A percentile compares a stretch with the other conserved stretches of the same genome.
phyloP scores from a whole-genome alignment of 2,888 invertebrate species.

The Marronus borbonicus region DNA sequence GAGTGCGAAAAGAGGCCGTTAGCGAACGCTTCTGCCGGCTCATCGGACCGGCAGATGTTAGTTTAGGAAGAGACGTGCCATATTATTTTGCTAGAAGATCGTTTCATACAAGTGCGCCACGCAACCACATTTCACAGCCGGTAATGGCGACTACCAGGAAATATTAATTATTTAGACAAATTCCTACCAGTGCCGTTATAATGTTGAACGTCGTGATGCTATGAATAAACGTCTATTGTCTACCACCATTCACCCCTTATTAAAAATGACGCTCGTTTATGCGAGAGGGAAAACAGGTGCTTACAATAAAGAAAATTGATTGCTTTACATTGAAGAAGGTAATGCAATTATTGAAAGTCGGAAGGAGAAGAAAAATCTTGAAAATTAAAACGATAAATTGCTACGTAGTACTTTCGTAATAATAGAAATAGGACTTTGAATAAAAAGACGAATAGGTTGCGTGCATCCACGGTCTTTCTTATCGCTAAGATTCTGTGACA shows the following conservation, averaged over 20 bases:
- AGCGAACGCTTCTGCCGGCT: constrained; percentile 36
- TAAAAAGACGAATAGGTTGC: too few species aligned
- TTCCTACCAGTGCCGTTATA: constrained; percentile 22
- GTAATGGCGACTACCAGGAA: constrained; percentile 56
- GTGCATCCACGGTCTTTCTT: too few species aligned
- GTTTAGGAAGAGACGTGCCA: constrained; percentile 58
- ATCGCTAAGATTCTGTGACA: too few species aligned
- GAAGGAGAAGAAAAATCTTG: neutral
- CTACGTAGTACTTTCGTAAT: too few species aligned
- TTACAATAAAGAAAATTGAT: constrained; percentile 11
- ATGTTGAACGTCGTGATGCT: constrained; percentile 1
- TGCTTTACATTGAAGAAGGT: neutral
- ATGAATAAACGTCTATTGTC: constrained; percentile 15
- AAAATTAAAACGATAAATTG: neutral
- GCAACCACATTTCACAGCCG: constrained; percentile 58
- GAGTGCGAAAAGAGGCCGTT: constrained; percentile 52
- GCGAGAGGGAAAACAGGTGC: neutral
- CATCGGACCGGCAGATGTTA: constrained; percentile 59
- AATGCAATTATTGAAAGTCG: neutral
- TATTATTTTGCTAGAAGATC: constrained; percentile 58
- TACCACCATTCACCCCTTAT: constrained; percentile 10
- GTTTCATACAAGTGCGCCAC: constrained; percentile 60
- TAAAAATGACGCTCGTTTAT: constrained; percentile 32
- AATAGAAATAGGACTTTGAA: too few species aligned
- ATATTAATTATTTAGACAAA: constrained; percentile 56